Conservation (phyloP, 1,140 invertebrate species). For the Diorhabda carinulata region DNA sequence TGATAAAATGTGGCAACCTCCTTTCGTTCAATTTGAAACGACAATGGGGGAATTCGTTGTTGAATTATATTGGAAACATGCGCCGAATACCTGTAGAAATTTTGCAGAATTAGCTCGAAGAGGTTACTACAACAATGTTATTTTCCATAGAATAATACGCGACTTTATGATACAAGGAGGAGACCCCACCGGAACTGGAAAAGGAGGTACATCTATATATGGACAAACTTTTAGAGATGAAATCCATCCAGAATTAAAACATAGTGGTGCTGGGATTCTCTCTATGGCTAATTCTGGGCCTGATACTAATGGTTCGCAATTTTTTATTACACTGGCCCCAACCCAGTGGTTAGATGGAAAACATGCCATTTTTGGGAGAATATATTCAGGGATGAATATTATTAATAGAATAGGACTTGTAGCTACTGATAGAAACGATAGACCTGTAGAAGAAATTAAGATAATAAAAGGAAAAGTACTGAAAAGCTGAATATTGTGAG, state of each 20-base stretch:
- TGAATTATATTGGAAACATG: conserved; percentile 97
- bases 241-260: conserved; percentile 90
- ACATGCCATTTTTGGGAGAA: conserved; percentile 92
- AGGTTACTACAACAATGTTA: conserved; percentile 94
- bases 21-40: conserved; percentile 75
- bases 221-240: conserved; percentile 94
- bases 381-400: conserved; percentile 83
- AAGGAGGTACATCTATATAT: conserved; percentile 95
- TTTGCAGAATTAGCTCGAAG: conserved; percentile 89
- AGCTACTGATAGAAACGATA: conserved; percentile 87
- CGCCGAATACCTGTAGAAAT: conserved; percentile 91
- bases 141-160: conserved; percentile 93
- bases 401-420: conserved; percentile 89
- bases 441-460: conserved; percentile 85
- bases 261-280: conserved; percentile 74
- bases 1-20: conserved; percentile 82
- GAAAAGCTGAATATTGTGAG: conserved; percentile 45
- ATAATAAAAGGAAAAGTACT: conserved; percentile 71
- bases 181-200: conserved; percentile 87
- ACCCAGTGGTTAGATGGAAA: conserved; percentile 98
- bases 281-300: conserved; percentile 88
- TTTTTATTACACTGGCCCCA: conserved; percentile 95
- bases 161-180: conserved; percentile 98
- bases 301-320: conserved; percentile 96
- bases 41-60: conserved; percentile 90